Evolutionary conservation across 2,888 invertebrate species (phyloP), one percentile per base, ranked within the genome.

Genomic region (Odontocerum albicorne): DNA sequence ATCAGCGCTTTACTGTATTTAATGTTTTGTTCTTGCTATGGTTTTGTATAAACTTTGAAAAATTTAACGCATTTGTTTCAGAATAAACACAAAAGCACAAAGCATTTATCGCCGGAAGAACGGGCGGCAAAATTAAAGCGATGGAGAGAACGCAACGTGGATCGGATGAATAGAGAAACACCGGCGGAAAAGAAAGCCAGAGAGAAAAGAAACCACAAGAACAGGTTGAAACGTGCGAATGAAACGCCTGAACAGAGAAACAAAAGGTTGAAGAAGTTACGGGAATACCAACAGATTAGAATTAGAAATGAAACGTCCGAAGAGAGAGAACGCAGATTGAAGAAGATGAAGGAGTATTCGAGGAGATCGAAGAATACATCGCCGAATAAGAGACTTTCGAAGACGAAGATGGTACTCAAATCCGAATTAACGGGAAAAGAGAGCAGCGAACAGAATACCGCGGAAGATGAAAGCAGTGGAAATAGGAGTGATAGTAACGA

Each of bases 231-330:
- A 15, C 16, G 19, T 2, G 21, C 22, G 6, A 50, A 50, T 33
- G 50, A 50, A 27, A 19, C 42, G 8, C 19, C 32, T 3, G 50
- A 50, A 8, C 32, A 50, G 10, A 13, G 50, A 10, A 13, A 19
- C 21, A 17, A 27, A 7, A 10, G 50, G 8, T 31, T 42, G 3
- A 50, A 33, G 15, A 40, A 31, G 6, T 12, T 42, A 4, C 32
- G 42, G n/a, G 42, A 50, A 13, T 50, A 50, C n/a, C 50, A 42
- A 22, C 40, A 33, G 13, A 21, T 19, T 1, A 36, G 50, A 20
- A 21, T 50, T 4, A 10, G 42, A 20, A 42, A 42, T 7, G 42
- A 50, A n/a, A 42, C 50, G 8, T 33, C 42, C 2, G 50, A 50
- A 7, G 33, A 50, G 27, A 40, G 50, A 4, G 19, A 50, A 22